Percentiles rank a stretch among this genome's conserved stretches.
Conservation (phyloP, 2,113 vertebrate species). For the Pandion haliaetus region DNA sequence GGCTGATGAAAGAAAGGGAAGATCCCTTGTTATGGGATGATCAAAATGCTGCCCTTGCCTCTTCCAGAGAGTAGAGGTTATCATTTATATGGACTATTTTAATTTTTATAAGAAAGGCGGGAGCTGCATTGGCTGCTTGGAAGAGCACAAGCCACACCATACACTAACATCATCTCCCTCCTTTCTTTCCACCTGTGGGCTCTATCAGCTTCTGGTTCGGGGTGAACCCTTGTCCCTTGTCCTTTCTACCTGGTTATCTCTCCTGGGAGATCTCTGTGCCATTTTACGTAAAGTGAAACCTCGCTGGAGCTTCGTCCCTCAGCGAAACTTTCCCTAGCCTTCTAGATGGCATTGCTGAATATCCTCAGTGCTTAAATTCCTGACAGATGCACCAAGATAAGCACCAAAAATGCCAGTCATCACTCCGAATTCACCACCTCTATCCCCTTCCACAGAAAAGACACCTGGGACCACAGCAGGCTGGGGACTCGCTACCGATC, state of each 20-base stretch:
- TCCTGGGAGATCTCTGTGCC: neutral
- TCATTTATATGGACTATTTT: rapidly evolving
- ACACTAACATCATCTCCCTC: neutral
- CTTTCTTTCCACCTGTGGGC: neutral
- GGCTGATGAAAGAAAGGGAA: neutral
- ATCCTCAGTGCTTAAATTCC: neutral
- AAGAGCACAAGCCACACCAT: rapidly evolving
- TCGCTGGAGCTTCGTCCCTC: neutral
- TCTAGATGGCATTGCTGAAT: rapidly evolving
- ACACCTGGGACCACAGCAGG: neutral
- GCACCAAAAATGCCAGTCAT: neutral
- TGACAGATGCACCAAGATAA: neutral
- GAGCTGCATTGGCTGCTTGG: neutral
- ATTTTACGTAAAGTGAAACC: neutral
- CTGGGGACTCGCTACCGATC: neutral
- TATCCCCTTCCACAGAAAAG: neutral
- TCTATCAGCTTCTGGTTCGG: neutral
- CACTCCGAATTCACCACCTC: rapidly evolving
- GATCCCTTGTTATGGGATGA: neutral
- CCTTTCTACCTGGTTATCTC: neutral
- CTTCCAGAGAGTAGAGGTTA: neutral
- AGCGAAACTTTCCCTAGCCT: neutral
- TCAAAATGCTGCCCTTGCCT: neutral
- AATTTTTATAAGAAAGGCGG: neutral
- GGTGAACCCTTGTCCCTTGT: neutral